Conservation (phyloP, 2,797 vertebrate species). For the Numenius phaeopus region DNA sequence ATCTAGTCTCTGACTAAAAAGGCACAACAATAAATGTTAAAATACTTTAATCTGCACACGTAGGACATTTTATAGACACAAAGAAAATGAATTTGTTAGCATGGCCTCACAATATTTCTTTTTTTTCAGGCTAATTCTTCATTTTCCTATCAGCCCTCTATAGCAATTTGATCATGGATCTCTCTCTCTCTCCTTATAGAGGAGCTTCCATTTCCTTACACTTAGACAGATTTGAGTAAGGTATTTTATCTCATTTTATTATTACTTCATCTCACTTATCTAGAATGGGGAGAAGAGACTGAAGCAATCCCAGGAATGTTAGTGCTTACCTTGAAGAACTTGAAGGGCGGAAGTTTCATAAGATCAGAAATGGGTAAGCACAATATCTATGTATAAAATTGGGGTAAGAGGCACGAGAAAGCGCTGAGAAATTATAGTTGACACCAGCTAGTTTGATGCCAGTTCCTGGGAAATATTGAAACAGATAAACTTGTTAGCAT, state of each 20-base stretch:
- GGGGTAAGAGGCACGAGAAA: neutral
- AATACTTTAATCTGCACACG: neutral
- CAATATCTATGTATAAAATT: neutral
- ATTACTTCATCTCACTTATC: conserved; percentile 44
- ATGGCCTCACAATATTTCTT: neutral
- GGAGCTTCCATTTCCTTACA: neutral
- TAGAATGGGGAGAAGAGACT: conserved; percentile 13
- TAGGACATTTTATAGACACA: neutral
- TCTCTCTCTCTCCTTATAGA: neutral
- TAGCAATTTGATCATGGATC: neutral
- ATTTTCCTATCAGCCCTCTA: neutral
- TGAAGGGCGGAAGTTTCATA: conserved; percentile 35
- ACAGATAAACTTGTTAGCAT: neutral
- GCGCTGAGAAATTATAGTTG: neutral
- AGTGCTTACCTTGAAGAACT: conserved; percentile 52
- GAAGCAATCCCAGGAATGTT: conserved; percentile 49
- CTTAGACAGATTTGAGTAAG: neutral
- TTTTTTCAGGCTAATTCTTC: neutral
- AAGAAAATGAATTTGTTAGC: neutral
- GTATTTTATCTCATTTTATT: conserved; percentile 17
- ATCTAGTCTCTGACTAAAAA: neutral
- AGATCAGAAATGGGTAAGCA: conserved; percentile 15
- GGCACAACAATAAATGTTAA: neutral
- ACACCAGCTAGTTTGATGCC: neutral
- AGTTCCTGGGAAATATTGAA: conserved; percentile 3